phyloP scores from a whole-genome alignment of 2,888 invertebrate genomes.

The Geotrupes spiniger region DNA sequence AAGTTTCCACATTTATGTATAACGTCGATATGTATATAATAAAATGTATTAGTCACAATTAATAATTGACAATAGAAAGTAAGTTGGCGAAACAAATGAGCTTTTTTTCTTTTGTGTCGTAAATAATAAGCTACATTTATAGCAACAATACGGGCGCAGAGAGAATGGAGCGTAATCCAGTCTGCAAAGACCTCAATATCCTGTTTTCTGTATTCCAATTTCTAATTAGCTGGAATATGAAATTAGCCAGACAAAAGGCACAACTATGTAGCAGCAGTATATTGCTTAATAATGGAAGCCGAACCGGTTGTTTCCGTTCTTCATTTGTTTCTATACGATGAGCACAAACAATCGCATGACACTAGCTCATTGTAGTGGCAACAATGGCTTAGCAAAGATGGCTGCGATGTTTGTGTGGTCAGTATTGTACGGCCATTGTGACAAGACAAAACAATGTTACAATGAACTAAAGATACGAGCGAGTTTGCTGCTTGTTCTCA shows the following conservation, averaged over 20 bases:
- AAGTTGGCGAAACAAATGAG: neutral
- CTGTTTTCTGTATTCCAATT: slow-evolving; percentile 38
- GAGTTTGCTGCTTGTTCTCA: slow-evolving; percentile 34
- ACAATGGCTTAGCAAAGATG: slow-evolving; percentile 43
- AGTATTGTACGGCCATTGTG: slow-evolving; percentile 42
- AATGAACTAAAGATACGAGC: slow-evolving; percentile 38
- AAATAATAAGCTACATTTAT: slow-evolving; percentile 16
- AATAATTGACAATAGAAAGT: slow-evolving; percentile 2
- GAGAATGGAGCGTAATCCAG: slow-evolving; percentile 28
- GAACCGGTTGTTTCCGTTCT: slow-evolving; percentile 46
- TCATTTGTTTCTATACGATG: slow-evolving; percentile 46
- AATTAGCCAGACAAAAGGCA: slow-evolving; percentile 40
- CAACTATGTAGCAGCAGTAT: slow-evolving; percentile 35
- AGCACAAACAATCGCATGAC: slow-evolving; percentile 45
- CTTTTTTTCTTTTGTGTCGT: slow-evolving; percentile 5
- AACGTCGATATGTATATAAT: neutral
- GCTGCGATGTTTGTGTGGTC: slow-evolving; percentile 43
- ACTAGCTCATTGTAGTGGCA: slow-evolving; percentile 43
- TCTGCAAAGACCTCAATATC: slow-evolving; percentile 37
- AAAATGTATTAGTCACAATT: neutral
- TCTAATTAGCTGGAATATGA: slow-evolving; percentile 41
- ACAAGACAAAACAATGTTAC: slow-evolving; percentile 41
- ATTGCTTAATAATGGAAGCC: slow-evolving; percentile 44
- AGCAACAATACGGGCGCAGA: slow-evolving; percentile 9
- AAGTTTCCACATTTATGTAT: too few relatives aligned